phyloP scores from a whole-genome alignment of 2,888 invertebrate genomes.

The Augochlorella aurata region DNA sequence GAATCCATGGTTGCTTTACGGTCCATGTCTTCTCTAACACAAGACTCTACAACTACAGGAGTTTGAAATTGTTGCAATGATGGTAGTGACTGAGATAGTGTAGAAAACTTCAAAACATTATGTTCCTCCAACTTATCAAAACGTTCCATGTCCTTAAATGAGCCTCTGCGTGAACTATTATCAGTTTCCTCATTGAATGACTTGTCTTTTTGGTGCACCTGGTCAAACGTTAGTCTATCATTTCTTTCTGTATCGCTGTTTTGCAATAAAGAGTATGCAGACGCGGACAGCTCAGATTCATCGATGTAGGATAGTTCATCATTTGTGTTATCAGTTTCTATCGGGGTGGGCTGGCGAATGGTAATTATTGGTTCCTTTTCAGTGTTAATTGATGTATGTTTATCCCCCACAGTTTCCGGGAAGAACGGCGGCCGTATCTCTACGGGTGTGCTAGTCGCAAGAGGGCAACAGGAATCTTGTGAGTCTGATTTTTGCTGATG shows the following conservation, averaged over 20 bases:
- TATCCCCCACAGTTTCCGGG: not conserved
- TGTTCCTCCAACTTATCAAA: slow-evolving; percentile 25
- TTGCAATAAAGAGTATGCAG: slow-evolving; percentile 35
- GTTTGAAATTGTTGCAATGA: slow-evolving; percentile 22
- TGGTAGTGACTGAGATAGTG: slow-evolving; percentile 30
- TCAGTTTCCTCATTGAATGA: slow-evolving; percentile 17
- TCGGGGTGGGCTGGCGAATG: not conserved
- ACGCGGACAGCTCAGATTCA: slow-evolving; percentile 33
- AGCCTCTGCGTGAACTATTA: slow-evolving; percentile 2
- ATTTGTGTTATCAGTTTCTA: not conserved
- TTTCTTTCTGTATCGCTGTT: slow-evolving; percentile 26
- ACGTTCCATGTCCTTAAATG: slow-evolving; percentile 22
- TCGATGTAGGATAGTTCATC: slow-evolving; percentile 28
- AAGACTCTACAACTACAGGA: not conserved
- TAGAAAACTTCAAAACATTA: not conserved
- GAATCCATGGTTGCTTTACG: slow-evolving; percentile 10
- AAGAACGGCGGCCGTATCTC: slow-evolving; percentile 28
- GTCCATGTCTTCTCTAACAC: not conserved
- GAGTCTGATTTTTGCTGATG: not conserved
- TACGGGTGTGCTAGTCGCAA: slow-evolving; percentile 43
- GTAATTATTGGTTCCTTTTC: not conserved
- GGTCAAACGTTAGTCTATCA: not conserved
- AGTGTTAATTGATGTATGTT: not conserved
- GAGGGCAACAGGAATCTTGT: slow-evolving; percentile 16
- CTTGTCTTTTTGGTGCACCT: not conserved